Conservation (phyloP, 2,113 vertebrate genomes). For the Brienomyrus longianalis region DNA sequence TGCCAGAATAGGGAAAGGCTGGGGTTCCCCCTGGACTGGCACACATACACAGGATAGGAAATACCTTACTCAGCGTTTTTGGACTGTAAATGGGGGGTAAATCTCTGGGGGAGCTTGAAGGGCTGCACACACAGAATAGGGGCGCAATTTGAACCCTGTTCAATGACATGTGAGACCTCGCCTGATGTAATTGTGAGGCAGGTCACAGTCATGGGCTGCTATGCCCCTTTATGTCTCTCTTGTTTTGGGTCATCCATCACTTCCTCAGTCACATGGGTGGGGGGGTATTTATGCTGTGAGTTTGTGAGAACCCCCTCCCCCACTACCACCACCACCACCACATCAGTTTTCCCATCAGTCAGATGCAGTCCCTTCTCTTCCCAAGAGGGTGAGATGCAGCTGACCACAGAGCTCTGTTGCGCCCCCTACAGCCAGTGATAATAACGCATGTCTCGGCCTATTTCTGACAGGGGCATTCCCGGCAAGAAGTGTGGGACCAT, state of each 20-base stretch:
- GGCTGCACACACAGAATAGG: not conserved
- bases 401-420: not conserved
- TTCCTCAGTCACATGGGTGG: not conserved
- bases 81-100: not conserved
- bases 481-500: conserved; percentile 91
- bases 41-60: not conserved
- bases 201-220: not conserved
- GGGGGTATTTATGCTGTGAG: not conserved
- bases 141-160: not conserved
- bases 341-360: not conserved
- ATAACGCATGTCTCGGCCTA: not conserved
- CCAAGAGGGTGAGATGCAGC: not conserved
- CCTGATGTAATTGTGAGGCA: not conserved
- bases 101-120: not conserved
- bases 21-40: not conserved
- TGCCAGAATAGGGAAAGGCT: not conserved
- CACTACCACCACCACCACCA: no score
- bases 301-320: not conserved
- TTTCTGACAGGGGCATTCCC: conserved; percentile 77
- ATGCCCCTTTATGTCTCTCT: not conserved
- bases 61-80: not conserved
- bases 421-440: not conserved
- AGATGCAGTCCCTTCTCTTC: not conserved
- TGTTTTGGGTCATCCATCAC: not conserved
- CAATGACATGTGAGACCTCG: not conserved